Percentiles rank a stretch among this genome's conserved stretches.
Evolutionary conservation across 2,113 vertebrate genomes (phyloP).

Genomic region (Isichthys henryi): DNA sequence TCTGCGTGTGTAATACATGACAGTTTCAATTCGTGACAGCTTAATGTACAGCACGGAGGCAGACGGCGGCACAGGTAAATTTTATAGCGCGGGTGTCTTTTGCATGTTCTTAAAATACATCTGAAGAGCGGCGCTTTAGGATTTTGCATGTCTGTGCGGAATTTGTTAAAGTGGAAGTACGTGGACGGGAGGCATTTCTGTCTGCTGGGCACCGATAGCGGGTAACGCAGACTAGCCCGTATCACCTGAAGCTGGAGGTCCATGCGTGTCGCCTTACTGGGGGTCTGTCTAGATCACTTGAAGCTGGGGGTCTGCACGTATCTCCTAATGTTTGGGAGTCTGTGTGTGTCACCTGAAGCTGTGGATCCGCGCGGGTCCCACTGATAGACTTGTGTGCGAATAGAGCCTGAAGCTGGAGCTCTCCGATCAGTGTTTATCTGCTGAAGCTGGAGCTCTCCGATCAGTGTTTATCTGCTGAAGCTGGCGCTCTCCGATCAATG

Average conservation of each 20-base stretch:
- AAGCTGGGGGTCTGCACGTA: background rate
- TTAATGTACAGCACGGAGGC: conserved; percentile 18
- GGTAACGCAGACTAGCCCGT: background rate
- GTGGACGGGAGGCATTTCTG: background rate
- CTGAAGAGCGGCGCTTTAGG: background rate
- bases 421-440: background rate
- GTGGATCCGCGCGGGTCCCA: background rate
- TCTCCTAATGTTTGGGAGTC: background rate
- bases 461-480: too few relatives aligned
- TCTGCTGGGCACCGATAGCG: background rate
- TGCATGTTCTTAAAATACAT: background rate
- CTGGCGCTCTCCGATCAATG: background rate
- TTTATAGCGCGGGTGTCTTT: background rate
- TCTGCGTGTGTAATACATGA: conserved; percentile 16
- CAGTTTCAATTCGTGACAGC: conserved; percentile 24
- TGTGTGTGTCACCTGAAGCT: background rate
- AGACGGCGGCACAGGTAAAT: conserved; percentile 30
- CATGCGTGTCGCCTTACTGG: background rate
- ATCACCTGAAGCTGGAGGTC: background rate
- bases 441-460: too few relatives aligned
- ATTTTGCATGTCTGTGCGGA: background rate
- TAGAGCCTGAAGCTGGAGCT: background rate
- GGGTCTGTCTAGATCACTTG: background rate
- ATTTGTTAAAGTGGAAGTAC: background rate
- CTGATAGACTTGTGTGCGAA: background rate